Evolutionary conservation across 2,113 vertebrate species (phyloP).

Genomic region (Aramus guarauna): DNA sequence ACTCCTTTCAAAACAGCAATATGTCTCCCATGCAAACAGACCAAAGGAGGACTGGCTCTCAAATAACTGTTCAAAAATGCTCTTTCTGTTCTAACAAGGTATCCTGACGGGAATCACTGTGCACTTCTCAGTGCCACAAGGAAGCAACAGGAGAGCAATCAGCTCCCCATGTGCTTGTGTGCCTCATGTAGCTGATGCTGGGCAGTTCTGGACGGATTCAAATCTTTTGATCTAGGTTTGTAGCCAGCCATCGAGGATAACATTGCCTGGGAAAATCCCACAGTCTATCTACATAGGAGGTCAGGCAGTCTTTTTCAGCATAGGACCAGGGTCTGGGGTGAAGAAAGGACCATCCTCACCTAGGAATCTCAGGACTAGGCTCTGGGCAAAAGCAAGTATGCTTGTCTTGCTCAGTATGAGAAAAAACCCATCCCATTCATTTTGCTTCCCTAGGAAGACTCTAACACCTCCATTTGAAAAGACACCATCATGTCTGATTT

Average conservation of each 20-base stretch:
- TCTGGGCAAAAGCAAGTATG: background rate
- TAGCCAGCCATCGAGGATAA: fast-evolving
- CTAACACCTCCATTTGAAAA: background rate
- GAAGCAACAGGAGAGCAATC: background rate
- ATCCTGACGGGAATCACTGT: background rate
- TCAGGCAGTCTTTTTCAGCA: background rate
- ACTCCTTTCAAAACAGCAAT: background rate
- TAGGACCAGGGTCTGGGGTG: fast-evolving
- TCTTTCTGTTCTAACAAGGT: background rate
- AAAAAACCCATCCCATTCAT: fast-evolving
- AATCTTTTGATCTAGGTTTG: background rate
- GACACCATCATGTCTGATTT: background rate
- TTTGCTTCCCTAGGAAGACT: background rate
- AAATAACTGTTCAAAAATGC: background rate
- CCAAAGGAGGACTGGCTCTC: background rate
- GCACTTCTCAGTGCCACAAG: background rate
- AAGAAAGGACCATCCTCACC: background rate
- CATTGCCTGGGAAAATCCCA: background rate
- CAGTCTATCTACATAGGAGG: background rate
- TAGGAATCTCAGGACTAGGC: background rate
- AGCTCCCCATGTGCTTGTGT: fast-evolving
- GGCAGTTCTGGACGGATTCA: background rate
- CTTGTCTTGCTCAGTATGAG: background rate
- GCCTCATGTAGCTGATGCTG: background rate
- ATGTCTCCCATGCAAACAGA: background rate